A percentile compares a stretch with the other conserved stretches of the same genome.
Conservation (phyloP, 1,140 invertebrate species). For the Drosophila malerkotliana region DNA sequence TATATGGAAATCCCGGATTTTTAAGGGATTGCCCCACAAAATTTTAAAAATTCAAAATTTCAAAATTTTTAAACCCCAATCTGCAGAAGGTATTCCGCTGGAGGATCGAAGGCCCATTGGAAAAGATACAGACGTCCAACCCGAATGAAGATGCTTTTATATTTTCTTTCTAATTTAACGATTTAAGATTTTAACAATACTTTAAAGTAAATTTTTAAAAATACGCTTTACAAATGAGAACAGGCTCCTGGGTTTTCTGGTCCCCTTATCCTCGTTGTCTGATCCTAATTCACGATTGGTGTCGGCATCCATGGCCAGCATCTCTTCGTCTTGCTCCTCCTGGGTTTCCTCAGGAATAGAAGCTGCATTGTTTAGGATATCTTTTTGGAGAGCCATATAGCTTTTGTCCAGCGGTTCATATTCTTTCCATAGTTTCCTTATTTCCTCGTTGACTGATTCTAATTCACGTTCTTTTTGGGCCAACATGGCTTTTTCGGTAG, state of each 20-base stretch:
- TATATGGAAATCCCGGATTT: not conserved
- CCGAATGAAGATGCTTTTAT: no score
- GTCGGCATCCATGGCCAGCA: not conserved
- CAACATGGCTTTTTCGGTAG: not conserved
- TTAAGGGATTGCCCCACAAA: not conserved
- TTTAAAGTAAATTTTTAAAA: not conserved
- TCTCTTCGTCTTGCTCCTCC: no score
- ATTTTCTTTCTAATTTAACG: no score
- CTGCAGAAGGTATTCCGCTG: no score
- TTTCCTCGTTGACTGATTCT: not conserved
- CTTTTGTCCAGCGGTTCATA: not conserved
- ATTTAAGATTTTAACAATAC: no score
- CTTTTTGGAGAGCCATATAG: not conserved
- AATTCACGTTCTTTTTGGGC: not conserved
- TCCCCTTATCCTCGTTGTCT: conserved; percentile 8
- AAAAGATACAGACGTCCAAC: no score
- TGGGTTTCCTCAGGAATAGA: not conserved
- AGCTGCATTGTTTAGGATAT: not conserved
- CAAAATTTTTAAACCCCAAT: no score
- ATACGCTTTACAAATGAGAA: not conserved
- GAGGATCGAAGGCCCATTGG: no score
- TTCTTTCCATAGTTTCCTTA: not conserved
- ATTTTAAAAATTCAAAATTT: no score
- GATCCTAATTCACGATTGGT: not conserved
- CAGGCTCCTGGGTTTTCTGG: conserved; percentile 15